Evolutionary conservation across 2,888 invertebrate genomes (phyloP), one percentile per base, ranked within the genome.

Genomic region (Heteropelma amictum): DNA sequence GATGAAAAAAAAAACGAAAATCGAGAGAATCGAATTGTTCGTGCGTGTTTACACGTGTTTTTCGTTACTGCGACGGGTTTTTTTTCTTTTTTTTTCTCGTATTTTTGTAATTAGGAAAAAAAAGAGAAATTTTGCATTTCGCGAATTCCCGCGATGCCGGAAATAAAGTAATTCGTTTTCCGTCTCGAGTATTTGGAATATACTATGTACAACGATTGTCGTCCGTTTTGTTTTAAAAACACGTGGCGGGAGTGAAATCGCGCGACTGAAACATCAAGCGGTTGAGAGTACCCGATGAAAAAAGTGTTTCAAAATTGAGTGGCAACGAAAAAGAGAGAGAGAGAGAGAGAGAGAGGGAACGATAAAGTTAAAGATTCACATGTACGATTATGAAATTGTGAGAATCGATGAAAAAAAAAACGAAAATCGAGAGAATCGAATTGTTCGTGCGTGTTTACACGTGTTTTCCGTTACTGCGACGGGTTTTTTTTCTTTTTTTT

Each of bases 391-490:
- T 77, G 76, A 84, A 81, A 77, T 74, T 82, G 84, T 83, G 83
- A 81, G 83, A 83, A 69, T 74, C 60, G 76, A 85, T 84, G 85
- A 83, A 28, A 68, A 70, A n/a, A n/a, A n/a, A n/a, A n/a, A n/a
- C n/a, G n/a, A n/a, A n/a, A n/a, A 82, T 81, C 81, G 84, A 82
- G 80, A 81, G 78, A 83, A 86, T 82, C 85, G 85, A 84, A 80
- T 76, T 72, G 79, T 35, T 65, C 17, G 60, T 28, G 56, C 45
- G 21, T 8, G 5, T 53, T 23, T 49, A 2, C 10, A 21, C 26
- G 10, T 49, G 3, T 35, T 3, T 10, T 2, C n/a, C n/a, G n/a
- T n/a, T n/a, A n/a, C n/a, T n/a, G n/a, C n/a, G n/a, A n/a, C n/a
- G n/a, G n/a, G n/a, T 21, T 21, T 42, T 17, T 42, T 40, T 5